A percentile compares a stretch with the other conserved stretches of the same genome.
Evolutionary conservation across 2,888 invertebrate genomes (phyloP).

Genomic region (Phyto melanocephala): DNA sequence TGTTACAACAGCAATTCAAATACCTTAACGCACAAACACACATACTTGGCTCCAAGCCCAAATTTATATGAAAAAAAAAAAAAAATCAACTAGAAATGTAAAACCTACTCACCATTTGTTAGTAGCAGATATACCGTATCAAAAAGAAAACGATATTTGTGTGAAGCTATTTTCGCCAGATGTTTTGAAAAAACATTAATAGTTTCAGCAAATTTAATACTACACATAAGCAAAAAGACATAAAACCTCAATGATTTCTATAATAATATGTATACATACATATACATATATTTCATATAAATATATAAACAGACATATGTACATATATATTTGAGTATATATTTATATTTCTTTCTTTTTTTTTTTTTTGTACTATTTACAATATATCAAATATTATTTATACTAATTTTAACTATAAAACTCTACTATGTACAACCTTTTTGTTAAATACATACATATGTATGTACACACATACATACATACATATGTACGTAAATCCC

Average conservation of each 20-base stretch:
- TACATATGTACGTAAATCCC: slow-evolving; percentile 8
- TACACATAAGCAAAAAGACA: slow-evolving; percentile 54
- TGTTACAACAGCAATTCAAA: slow-evolving; percentile 64
- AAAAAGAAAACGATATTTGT: background rate
- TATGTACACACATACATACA: too few species aligned
- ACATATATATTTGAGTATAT: too few species aligned
- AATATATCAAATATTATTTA: slow-evolving; percentile 31
- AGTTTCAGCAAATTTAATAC: slow-evolving; percentile 16
- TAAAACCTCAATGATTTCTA: slow-evolving; percentile 46
- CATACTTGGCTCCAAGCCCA: slow-evolving; percentile 3
- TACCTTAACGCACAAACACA: slow-evolving; percentile 61
- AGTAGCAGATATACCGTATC: too few species aligned
- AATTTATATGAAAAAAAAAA: background rate
- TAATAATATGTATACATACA: background rate
- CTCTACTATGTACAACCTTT: too few species aligned
- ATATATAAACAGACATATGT: too few species aligned
- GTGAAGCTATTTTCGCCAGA: slow-evolving; percentile 47
- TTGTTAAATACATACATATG: too few species aligned
- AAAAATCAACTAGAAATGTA: background rate
- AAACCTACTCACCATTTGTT: slow-evolving; percentile 40
- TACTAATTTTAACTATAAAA: slow-evolving; percentile 46
- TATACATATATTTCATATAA: too few species aligned
- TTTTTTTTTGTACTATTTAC: slow-evolving; percentile 17
- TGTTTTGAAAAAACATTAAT: slow-evolving; percentile 39
- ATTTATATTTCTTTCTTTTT: background rate